These are phyloP conservation scores for Drosophila setifemur DNA, from an alignment of 1,140 invertebrate species.

Conservation along the genomic window DNA sequence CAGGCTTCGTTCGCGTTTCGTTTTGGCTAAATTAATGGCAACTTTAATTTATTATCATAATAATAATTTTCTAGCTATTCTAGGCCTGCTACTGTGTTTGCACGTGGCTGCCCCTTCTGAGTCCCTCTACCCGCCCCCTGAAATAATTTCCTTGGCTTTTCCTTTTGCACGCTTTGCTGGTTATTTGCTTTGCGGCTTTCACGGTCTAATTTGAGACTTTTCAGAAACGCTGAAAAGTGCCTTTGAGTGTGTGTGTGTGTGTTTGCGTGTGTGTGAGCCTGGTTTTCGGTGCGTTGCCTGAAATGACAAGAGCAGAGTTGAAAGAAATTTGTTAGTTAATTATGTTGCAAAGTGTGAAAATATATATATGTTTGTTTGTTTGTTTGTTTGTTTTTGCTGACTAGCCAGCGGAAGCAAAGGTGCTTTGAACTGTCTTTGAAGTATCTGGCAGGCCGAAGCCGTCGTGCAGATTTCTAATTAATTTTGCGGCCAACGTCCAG, in stretches of 20 bases:
- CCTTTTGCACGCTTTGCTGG: slow-evolving; percentile 66
- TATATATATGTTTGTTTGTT: slow-evolving; percentile 9
- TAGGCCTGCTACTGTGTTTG: slow-evolving; percentile 38
- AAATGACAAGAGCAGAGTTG: slow-evolving; percentile 72
- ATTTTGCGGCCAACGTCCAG: slow-evolving; percentile 69
- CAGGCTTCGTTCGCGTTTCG: slow-evolving; percentile 44
- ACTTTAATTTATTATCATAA: slow-evolving; percentile 82
- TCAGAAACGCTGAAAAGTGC: background rate
- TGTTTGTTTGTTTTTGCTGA: slow-evolving; percentile 8
- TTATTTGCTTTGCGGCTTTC: slow-evolving; percentile 51
- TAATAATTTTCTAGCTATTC: slow-evolving; percentile 79
- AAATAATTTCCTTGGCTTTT: slow-evolving; percentile 68
- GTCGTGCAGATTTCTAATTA: slow-evolving; percentile 69
- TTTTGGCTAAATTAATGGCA: slow-evolving; percentile 80
- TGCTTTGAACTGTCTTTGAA: slow-evolving; percentile 62
- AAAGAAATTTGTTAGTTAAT: slow-evolving; percentile 76
- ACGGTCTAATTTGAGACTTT: slow-evolving; percentile 65
- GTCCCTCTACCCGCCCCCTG: background rate
- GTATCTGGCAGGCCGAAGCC: slow-evolving; percentile 16
- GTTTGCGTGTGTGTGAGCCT: slow-evolving; percentile 27
- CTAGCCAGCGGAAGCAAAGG: slow-evolving; percentile 58
- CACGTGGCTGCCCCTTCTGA: slow-evolving; percentile 1
- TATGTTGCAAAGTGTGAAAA: slow-evolving; percentile 68
- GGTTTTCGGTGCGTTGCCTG: slow-evolving; percentile 24
- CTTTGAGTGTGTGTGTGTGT: slow-evolving; percentile 25